Percentiles rank a stretch among this genome's conserved stretches.
Conservation (phyloP, 1,140 invertebrate species). For the Popillia japonica region DNA sequence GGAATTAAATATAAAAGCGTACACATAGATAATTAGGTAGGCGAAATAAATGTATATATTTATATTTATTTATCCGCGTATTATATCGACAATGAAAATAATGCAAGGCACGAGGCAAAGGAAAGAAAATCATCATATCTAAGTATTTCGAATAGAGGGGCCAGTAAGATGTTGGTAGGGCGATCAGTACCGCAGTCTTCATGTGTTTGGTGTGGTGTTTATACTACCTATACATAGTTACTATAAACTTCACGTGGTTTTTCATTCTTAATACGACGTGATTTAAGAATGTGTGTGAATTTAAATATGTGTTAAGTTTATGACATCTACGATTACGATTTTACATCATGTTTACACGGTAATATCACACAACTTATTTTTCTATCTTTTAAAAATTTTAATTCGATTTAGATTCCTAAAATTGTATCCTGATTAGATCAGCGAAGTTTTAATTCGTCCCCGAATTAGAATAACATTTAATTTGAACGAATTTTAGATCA, state of each 20-base stretch:
- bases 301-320: constrained; percentile 12
- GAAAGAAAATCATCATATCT: constrained; percentile 6
- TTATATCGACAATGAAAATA: not conserved
- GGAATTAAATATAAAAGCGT: too few relatives aligned
- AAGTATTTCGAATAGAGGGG: constrained; percentile 9
- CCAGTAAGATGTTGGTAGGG: not conserved
- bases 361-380: not conserved
- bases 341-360: not conserved
- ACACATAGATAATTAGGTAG: too few relatives aligned
- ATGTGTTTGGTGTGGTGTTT: constrained; percentile 10
- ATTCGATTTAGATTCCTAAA: not conserved
- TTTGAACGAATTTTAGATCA: too few relatives aligned
- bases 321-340: not conserved
- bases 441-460: too few relatives aligned
- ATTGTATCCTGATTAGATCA: too few relatives aligned
- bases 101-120: not conserved
- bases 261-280: not conserved
- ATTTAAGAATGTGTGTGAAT: not conserved
- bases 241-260: constrained; percentile 6
- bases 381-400: too few relatives aligned
- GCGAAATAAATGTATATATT: too few relatives aligned
- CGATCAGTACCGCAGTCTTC: not conserved
- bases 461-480: too few relatives aligned
- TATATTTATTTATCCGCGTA: not conserved
- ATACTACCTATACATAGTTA: constrained; percentile 2